Evolutionary conservation across 2,797 vertebrate species (phyloP).

Genomic region (Semotilus atromaculatus): DNA sequence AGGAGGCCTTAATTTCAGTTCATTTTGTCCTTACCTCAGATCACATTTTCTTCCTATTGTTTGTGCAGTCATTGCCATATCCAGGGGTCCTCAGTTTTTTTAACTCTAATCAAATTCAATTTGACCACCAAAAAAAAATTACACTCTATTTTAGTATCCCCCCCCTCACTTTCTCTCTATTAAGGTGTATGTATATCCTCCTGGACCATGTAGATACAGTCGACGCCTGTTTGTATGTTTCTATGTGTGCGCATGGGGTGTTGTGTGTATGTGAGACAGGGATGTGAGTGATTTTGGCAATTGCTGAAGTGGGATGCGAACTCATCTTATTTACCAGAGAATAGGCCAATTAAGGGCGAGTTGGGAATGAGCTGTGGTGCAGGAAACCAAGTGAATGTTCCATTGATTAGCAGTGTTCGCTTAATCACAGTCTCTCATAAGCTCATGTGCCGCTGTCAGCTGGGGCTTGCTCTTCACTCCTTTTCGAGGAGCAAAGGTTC

Average conservation of each 20-base stretch:
- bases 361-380: conserved; percentile 75
- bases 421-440: conserved; percentile 75
- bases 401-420: conserved; percentile 84
- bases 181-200: conserved; percentile 12
- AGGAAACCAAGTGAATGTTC: conserved; percentile 84
- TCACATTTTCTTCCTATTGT: conserved; percentile 57
- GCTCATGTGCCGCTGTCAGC: conserved; percentile 64
- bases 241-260: conserved; percentile 26
- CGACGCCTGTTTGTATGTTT: conserved; percentile 51
- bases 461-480: conserved; percentile 60
- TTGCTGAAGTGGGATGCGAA: conserved; percentile 78
- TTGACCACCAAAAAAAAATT: conserved; percentile 46
- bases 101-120: conserved; percentile 56
- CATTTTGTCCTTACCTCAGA: conserved; percentile 44
- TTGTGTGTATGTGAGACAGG: conserved; percentile 6
- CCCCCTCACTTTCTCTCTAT: not conserved
- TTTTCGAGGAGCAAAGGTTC: conserved; percentile 60
- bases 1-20: conserved; percentile 57
- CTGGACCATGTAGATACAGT: conserved; percentile 15
- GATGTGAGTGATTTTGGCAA: conserved; percentile 56
- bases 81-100: conserved; percentile 42
- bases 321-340: conserved; percentile 79
- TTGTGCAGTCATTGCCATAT: conserved; percentile 51
- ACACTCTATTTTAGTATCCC: not conserved
- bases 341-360: conserved; percentile 81